Evolutionary conservation across 1,140 invertebrate species (phyloP).

Genomic region (Drosophila yakuba): DNA sequence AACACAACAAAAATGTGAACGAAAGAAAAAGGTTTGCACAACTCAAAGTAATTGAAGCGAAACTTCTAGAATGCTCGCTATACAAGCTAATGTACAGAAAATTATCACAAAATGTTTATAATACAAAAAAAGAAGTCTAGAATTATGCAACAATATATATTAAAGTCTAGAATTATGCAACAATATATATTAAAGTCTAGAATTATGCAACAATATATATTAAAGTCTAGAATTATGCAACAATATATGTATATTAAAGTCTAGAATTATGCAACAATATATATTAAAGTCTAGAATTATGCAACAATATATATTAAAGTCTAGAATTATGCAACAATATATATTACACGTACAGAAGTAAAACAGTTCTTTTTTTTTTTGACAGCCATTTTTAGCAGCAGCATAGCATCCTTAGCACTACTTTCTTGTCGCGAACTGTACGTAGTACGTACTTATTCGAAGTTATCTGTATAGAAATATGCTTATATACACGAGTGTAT

Average conservation of each 20-base stretch:
- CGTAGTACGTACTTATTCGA: conserved; percentile 10
- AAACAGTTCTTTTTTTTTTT: too few species aligned
- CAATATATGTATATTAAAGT: background rate
- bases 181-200: background rate
- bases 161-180: background rate
- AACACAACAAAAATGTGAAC: background rate
- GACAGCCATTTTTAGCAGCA: too few species aligned
- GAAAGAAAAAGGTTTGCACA: conserved; percentile 28
- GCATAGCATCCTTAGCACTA: background rate
- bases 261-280: background rate
- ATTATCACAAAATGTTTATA: background rate
- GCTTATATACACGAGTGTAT: background rate
- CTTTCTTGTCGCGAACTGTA: conserved; percentile 2
- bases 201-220: background rate
- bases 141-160: background rate
- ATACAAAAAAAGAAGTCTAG: background rate
- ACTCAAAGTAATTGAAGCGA: conserved; percentile 44
- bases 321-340: background rate
- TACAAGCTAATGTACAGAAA: conserved; percentile 6
- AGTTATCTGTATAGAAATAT: conserved; percentile 19
- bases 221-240: background rate
- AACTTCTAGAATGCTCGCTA: conserved; percentile 23
- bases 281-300: background rate
- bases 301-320: background rate
- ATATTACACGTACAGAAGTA: too few species aligned